Evolutionary conservation across 2,113 vertebrate species (phyloP).

Genomic region (Leptosomus discolor): DNA sequence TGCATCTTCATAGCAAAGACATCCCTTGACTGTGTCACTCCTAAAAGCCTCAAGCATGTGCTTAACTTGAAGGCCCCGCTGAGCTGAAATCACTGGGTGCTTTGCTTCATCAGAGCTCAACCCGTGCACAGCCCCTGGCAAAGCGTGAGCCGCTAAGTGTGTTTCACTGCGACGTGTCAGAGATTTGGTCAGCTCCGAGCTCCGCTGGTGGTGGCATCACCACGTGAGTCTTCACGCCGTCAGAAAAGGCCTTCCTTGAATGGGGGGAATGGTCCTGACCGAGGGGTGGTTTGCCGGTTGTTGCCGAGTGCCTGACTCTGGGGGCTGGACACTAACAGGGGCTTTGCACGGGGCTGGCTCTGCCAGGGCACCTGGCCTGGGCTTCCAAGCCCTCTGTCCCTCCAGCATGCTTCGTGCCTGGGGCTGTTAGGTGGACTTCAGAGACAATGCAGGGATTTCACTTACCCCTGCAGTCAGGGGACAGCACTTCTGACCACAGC

Average conservation of each 20-base stretch:
- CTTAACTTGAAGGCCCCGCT: neutral
- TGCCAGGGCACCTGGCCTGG: neutral
- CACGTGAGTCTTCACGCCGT: accelerated
- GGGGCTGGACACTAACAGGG: accelerated
- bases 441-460: neutral
- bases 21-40: neutral
- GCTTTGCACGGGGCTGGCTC: neutral
- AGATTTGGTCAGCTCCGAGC: neutral
- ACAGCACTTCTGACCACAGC: neutral
- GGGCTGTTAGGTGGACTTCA: neutral
- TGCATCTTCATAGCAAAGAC: neutral
- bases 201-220: accelerated
- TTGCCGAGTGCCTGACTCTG: accelerated
- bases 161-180: neutral
- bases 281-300: accelerated
- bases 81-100: neutral
- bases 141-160: accelerated
- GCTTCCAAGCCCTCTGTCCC: neutral
- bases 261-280: neutral
- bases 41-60: neutral
- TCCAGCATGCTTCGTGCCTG: accelerated
- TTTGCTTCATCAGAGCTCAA: neutral
- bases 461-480: neutral
- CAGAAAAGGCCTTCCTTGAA: neutral
- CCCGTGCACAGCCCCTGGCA: neutral